Percentiles rank a stretch among this genome's conserved stretches.
Conservation (phyloP, 2,113 vertebrate species). For the Elachura formosa region DNA sequence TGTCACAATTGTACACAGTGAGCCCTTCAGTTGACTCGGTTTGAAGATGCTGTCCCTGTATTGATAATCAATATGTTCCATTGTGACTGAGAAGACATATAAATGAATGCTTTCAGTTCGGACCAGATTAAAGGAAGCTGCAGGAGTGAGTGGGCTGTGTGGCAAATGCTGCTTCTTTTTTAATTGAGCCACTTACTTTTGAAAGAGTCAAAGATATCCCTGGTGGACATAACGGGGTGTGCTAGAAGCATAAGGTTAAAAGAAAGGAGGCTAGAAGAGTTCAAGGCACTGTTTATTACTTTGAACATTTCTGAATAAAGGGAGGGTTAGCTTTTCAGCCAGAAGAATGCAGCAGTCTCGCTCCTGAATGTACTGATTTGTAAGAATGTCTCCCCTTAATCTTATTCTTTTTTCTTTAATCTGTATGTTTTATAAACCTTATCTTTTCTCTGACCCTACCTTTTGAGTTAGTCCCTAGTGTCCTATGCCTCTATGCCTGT, state of each 20-base stretch:
- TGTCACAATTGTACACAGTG: neutral
- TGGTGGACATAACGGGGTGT: conserved; percentile 11
- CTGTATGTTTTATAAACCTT: conserved; percentile 22
- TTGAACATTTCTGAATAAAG: conserved; percentile 39
- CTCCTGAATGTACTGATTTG: conserved; percentile 9
- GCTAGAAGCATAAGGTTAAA: conserved; percentile 1
- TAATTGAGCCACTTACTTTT: conserved; percentile 42
- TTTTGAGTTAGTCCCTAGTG: neutral
- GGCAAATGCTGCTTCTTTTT: neutral
- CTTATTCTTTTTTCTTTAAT: conserved; percentile 40
- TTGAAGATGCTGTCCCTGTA: neutral
- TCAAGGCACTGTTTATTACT: conserved; percentile 31
- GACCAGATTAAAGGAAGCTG: neutral
- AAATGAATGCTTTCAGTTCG: neutral
- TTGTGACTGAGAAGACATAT: neutral
- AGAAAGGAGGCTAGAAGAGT: neutral
- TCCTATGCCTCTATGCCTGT: neutral
- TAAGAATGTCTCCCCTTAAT: conserved; percentile 12
- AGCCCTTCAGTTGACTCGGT: neutral
- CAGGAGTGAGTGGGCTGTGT: neutral
- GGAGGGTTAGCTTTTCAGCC: conserved; percentile 2
- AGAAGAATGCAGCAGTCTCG: conserved; percentile 3
- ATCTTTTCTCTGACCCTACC: neutral
- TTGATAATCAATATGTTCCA: conserved; percentile 18
- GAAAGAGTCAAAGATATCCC: neutral